Conservation (phyloP, 1,140 invertebrate genomes). For the Halesus radiatus region DNA sequence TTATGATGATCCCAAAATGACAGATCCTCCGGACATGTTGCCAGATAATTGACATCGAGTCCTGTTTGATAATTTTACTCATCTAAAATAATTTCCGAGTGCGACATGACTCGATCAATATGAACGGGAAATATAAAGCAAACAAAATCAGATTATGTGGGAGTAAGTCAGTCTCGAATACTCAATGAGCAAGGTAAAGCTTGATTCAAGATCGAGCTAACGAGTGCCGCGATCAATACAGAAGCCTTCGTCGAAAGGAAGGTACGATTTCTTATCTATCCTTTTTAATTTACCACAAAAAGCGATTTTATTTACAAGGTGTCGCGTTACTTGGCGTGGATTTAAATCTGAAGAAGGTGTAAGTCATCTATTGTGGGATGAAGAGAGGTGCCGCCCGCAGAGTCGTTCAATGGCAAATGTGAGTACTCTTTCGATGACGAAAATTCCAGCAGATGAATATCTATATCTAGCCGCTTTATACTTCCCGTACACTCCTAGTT, state of each 20-base stretch:
- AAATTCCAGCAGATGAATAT: not conserved
- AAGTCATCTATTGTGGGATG: constrained; percentile 20
- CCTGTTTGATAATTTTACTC: too few relatives aligned
- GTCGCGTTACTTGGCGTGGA: not conserved
- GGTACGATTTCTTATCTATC: constrained; percentile 1
- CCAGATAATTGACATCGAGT: too few relatives aligned
- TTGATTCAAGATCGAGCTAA: not conserved
- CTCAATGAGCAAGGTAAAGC: constrained; percentile 3
- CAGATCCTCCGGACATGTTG: not conserved
- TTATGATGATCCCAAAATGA: not conserved
- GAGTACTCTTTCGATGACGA: not conserved
- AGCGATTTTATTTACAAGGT: not conserved
- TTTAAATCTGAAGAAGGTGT: constrained; percentile 1
- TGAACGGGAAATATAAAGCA: not conserved
- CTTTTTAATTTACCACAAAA: not conserved
- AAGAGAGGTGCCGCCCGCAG: not conserved
- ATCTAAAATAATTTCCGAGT: not conserved
- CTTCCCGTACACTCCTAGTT: too few relatives aligned
- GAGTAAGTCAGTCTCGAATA: constrained; percentile 3
- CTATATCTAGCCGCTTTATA: too few relatives aligned
- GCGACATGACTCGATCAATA: not conserved
- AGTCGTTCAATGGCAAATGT: not conserved
- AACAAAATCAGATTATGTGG: not conserved
- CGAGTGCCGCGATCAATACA: constrained; percentile 1
- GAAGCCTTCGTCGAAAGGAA: constrained; percentile 19